A percentile compares a stretch with the other conserved stretches of the same genome.
Evolutionary conservation across 2,888 invertebrate species (phyloP).

Genomic region (Lucinisca nassula): DNA sequence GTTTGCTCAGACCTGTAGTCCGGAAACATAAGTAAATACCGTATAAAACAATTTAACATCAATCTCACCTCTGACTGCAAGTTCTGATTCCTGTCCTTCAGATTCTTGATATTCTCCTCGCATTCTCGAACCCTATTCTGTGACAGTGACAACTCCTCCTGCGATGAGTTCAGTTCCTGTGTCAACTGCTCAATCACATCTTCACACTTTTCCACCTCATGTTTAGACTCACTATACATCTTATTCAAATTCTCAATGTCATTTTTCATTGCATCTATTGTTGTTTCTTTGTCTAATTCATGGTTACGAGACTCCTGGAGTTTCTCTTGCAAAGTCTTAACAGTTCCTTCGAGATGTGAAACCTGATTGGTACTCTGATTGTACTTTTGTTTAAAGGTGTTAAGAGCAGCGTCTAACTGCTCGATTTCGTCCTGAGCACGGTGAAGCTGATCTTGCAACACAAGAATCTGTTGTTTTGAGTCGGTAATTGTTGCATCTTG

Average conservation of each 20-base stretch:
- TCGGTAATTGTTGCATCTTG: constrained; percentile 82
- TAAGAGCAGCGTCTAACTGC: constrained; percentile 76
- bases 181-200: constrained; percentile 86
- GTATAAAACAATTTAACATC: too few relatives aligned
- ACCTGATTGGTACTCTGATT: constrained; percentile 78
- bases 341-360: constrained; percentile 80
- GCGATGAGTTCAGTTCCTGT: constrained; percentile 81
- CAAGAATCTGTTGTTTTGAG: constrained; percentile 80
- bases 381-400: constrained; percentile 84
- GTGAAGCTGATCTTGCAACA: constrained; percentile 83
- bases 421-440: constrained; percentile 76
- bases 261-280: constrained; percentile 78
- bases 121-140: constrained; percentile 79
- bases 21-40: too few relatives aligned
- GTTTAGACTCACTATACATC: constrained; percentile 82
- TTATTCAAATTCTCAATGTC: constrained; percentile 82
- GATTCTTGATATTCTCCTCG: constrained; percentile 81
- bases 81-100: constrained; percentile 80
- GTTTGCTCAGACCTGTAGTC: too few relatives aligned
- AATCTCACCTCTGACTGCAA: constrained; percentile 81
- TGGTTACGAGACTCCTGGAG: constrained; percentile 81
- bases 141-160: constrained; percentile 83
- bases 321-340: constrained; percentile 83
- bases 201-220: constrained; percentile 84
- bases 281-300: constrained; percentile 83